Evolutionary conservation across 1,140 invertebrate species (phyloP).

Genomic region (Nebria ingens): DNA sequence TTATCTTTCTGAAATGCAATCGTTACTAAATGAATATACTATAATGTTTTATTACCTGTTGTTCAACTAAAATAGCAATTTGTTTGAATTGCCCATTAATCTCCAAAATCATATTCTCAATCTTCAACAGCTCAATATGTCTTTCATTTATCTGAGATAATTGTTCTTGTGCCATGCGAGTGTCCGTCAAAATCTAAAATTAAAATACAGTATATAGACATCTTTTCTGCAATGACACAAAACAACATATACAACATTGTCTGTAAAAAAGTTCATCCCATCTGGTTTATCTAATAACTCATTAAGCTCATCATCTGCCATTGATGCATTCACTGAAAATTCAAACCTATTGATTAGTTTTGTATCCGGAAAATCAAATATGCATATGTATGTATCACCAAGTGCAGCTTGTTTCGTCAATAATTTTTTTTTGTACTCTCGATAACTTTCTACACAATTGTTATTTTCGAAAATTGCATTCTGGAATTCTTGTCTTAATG

Average conservation of each 20-base stretch:
- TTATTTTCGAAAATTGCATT: constrained; percentile 65
- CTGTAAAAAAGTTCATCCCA: constrained; percentile 45
- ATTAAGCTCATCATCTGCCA: constrained; percentile 44
- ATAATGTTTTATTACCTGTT: constrained; percentile 44
- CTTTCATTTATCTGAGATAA: constrained; percentile 73
- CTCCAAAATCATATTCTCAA: constrained; percentile 71
- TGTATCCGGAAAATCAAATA: constrained; percentile 14
- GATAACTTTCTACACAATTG: constrained; percentile 57
- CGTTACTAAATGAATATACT: constrained; percentile 12
- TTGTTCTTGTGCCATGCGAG: constrained; percentile 45
- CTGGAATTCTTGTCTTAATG: constrained; percentile 35
- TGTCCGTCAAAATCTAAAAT: constrained; percentile 67
- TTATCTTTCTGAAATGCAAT: constrained; percentile 48
- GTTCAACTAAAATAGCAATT: constrained; percentile 63
- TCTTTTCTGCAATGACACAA: constrained; percentile 15
- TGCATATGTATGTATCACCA: constrained; percentile 38
- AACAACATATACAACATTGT: constrained; percentile 41
- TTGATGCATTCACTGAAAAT: constrained; percentile 42
- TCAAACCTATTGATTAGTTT: too few species aligned
- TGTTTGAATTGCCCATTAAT: constrained; percentile 75
- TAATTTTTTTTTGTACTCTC: constrained; percentile 59
- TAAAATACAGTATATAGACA: constrained; percentile 16
- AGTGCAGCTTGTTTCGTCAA: constrained; percentile 67
- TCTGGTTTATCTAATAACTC: constrained; percentile 38
- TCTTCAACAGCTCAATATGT: constrained; percentile 71